Conservation (phyloP, 2,113 vertebrate genomes). For the Tragelaphus buxtoni region DNA sequence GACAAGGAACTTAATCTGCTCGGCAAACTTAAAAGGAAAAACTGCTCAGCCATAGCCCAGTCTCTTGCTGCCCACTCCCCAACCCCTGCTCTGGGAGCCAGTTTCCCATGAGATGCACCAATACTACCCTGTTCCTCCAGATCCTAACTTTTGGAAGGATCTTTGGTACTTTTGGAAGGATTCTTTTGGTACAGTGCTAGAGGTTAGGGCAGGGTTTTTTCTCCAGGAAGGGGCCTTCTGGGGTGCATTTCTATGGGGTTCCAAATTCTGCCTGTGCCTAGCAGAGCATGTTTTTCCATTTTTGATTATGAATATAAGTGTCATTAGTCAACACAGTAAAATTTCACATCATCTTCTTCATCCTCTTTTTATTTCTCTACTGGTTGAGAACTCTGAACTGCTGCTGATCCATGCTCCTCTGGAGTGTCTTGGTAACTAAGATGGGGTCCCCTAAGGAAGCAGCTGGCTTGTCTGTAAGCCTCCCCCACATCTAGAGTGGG, state of each 20-base stretch:
- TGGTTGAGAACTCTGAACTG: background rate
- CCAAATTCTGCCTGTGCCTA: background rate
- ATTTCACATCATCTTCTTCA: background rate
- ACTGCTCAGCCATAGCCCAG: background rate
- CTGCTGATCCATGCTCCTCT: background rate
- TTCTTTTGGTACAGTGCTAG: background rate
- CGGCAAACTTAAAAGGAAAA: background rate
- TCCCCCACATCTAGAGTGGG: background rate
- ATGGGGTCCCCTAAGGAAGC: background rate
- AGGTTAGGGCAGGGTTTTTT: background rate
- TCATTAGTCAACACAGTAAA: background rate
- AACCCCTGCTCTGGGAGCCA: too few species aligned
- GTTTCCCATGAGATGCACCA: background rate
- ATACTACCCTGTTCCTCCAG: background rate
- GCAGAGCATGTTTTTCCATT: background rate
- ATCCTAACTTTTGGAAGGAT: background rate
- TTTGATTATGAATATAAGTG: background rate
- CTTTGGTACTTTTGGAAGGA: background rate
- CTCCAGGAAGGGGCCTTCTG: background rate
- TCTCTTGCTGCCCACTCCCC: background rate
- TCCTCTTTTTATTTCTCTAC: background rate
- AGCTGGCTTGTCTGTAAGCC: background rate
- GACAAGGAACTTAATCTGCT: background rate
- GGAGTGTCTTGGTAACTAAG: background rate
- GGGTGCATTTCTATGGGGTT: background rate